Evolutionary conservation across 1,140 invertebrate genomes (phyloP).

Genomic region (Melanaphis sacchari): DNA sequence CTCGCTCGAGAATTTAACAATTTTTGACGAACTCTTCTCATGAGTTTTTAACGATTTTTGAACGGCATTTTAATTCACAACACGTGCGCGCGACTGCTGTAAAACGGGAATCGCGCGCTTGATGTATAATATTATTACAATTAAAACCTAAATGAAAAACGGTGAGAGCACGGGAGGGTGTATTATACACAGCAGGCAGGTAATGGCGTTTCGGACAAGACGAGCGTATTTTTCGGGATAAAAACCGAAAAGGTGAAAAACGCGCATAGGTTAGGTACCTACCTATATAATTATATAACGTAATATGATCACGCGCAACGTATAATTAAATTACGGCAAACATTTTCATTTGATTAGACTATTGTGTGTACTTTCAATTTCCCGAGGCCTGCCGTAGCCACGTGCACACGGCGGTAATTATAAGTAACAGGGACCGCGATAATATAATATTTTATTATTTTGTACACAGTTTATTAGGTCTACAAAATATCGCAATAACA

Average conservation of each 20-base stretch:
- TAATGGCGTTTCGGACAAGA: neutral
- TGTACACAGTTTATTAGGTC: neutral
- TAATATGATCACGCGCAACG: neutral
- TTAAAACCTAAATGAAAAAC: slow-evolving; percentile 15
- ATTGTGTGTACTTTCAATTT: slow-evolving; percentile 29
- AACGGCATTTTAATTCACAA: neutral
- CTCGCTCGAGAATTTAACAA: neutral
- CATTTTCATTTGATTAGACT: slow-evolving; percentile 18
- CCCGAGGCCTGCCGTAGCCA: neutral
- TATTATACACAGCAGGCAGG: neutral
- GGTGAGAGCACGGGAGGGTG: no score
- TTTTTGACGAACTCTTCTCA: neutral
- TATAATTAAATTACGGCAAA: neutral
- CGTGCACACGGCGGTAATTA: neutral
- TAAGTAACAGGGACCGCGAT: neutral
- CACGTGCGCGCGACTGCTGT: neutral
- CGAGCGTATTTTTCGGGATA: neutral
- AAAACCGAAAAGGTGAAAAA: slow-evolving; percentile 11
- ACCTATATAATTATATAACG: neutral
- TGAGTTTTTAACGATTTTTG: neutral
- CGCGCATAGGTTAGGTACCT: neutral
- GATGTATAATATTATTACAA: slow-evolving; percentile 9
- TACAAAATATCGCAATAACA: neutral
- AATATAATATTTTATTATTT: neutral
- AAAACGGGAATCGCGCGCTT: neutral